Evolutionary conservation across 2,888 invertebrate genomes (phyloP).

Genomic region (Ernsta delagoae): DNA sequence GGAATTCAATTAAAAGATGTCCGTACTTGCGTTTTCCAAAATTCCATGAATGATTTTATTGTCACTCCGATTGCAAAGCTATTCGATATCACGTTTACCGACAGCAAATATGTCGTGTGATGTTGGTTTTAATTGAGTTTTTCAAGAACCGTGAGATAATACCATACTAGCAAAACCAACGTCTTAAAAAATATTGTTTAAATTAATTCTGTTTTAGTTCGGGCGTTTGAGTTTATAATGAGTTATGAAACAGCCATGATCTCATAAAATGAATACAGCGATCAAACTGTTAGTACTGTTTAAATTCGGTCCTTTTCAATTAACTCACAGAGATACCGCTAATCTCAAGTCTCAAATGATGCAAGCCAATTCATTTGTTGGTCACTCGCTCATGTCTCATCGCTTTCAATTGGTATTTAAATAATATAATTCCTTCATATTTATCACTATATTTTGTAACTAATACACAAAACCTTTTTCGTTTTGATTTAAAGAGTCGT

Average conservation of each 20-base stretch:
- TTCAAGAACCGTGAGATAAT: too few relatives aligned
- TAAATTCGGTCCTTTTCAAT: conserved; percentile 25
- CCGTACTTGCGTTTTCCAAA: conserved; percentile 6
- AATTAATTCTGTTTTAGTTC: background rate
- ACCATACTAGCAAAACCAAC: too few relatives aligned
- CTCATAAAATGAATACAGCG: conserved; percentile 12
- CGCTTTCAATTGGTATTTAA: background rate
- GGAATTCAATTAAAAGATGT: conserved; percentile 32
- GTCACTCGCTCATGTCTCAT: conserved; percentile 5
- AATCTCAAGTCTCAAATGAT: conserved; percentile 22
- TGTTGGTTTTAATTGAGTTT: background rate
- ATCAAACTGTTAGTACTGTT: conserved; percentile 18
- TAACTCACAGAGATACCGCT: conserved; percentile 29
- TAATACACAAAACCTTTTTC: too few relatives aligned
- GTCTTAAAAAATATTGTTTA: background rate
- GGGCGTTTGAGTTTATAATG: background rate
- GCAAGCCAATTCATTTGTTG: conserved; percentile 24
- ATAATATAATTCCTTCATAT: background rate
- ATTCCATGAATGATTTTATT: conserved; percentile 21
- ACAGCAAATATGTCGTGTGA: background rate
- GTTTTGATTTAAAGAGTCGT: too few relatives aligned
- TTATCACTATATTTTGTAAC: background rate
- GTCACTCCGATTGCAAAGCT: conserved; percentile 16
- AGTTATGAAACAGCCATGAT: conserved; percentile 9
- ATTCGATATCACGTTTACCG: conserved; percentile 10